Percentiles rank a stretch among this genome's conserved stretches.
Evolutionary conservation across 1,140 invertebrate genomes (phyloP).

Genomic region (Lycorma delicatula): DNA sequence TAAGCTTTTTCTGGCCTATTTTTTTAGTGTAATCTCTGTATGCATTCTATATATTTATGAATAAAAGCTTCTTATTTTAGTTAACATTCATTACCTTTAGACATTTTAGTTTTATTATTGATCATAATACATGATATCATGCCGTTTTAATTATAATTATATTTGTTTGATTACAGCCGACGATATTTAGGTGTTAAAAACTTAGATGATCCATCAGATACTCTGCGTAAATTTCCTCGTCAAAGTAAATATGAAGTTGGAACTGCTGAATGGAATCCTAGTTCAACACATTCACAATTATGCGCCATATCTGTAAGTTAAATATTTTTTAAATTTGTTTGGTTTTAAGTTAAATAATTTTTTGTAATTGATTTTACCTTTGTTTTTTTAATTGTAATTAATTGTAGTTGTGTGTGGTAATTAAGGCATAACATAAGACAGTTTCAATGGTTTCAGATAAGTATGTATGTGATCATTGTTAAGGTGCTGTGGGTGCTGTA

Average conservation of each 20-base stretch:
- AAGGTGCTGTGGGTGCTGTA: conserved; percentile 8
- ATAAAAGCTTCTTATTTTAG: no score
- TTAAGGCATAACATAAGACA: conserved; percentile 4
- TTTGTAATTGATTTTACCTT: no score
- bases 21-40: no score
- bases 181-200: conserved; percentile 74
- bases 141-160: neutral
- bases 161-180: conserved; percentile 44
- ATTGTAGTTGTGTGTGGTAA: no score
- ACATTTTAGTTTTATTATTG: no score
- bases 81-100: no score
- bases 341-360: no score
- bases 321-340: no score
- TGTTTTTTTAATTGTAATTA: no score
- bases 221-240: conserved; percentile 67
- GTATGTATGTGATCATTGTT: neutral
- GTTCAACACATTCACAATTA: conserved; percentile 60
- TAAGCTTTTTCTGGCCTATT: no score
- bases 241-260: conserved; percentile 92
- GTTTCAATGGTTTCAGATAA: neutral
- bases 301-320: conserved; percentile 81
- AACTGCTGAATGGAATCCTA: conserved; percentile 86
- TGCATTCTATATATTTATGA: no score
- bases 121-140: neutral
- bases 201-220: conserved; percentile 60